Base-by-base conservation (phyloP, 1,140 invertebrate species). In the Melanaphis sacchari region DNA sequence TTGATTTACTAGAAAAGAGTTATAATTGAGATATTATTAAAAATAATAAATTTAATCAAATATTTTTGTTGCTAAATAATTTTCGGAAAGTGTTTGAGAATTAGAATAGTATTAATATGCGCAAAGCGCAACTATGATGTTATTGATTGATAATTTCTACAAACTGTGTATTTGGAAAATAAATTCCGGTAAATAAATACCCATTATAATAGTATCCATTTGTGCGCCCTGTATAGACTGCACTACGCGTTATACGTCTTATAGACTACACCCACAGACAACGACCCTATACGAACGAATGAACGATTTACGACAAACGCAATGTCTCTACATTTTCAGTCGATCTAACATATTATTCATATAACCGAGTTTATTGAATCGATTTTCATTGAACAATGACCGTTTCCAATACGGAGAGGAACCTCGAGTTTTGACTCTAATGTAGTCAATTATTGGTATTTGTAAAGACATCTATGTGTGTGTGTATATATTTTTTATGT, bases 391-490 rank as follows among this genome's bases (percentile, higher is more conserved):
- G 89, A 59, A 90, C 52, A 90, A 90, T 90, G 52, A 59, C 38
- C 38, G 52, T 90, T 90, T 90, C 52, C 89, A 90, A 91, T 76
- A 91, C 54, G 90, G 59, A 91, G 90, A 81, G 90, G 90, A 41
- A 76, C 90, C 59, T 91, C 90, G 66, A 46, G 90, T 76, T 91
- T 81, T 66, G 90, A 76, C 90, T 91, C 52, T 91, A 91, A 91
- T 91, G 90, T 81, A 91, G 90, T 91, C 90, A 91, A 91, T 91
- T 91, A 91, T 91, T 91, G 90, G 90, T 76, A 91, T 91, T 91
- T 66, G 90, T 81, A 91, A 91, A 66, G 88, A 89, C 88, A 89
- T 89, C 59, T 76, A 40, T 54, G 87, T 49, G 87, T 52, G 87
- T 38, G 46, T 54, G 52, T 36, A 54, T 46, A 87, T 87, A 87